Base-by-base conservation (phyloP, 1,140 invertebrate species). In the Musca domestica region DNA sequence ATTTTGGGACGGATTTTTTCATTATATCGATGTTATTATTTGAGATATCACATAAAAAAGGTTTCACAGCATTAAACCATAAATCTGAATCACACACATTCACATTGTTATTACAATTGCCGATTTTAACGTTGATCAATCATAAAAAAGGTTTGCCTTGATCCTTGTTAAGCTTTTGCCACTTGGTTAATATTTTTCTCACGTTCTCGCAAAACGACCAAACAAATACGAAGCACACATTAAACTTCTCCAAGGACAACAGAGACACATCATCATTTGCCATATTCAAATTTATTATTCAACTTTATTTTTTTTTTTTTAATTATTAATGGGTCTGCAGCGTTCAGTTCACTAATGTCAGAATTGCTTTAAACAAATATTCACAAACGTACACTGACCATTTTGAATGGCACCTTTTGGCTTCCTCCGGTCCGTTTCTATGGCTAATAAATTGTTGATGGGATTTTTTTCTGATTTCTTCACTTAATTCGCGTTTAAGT, bases 171-270 rank as follows among this genome's bases (percentile, higher is more conserved):
- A 46, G 20, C n/a, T 48, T 48, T 64, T 25, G 25, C 27, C 63
- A 48, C 25, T 64, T 49, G 22, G 10, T 14, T 48, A 64, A 46
- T 49, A 64, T 25, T 64, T 64, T 64, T 20, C 46, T 48, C 63
- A 64, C 63, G 46, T 17, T 41, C 10, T 41, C 12, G 34, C 34
- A 41, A 41, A 41, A 41, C 27, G 9, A 30, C 3, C 3, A 30
- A 30, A 30, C 9, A 30, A 30, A 30, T 30, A 3, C 27, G 9
- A 17, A 17, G 3, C 3, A 20, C 3, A 12, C 12, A 17, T 52
- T 52, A n/a, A n/a, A n/a, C n/a, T n/a, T n/a, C n/a, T 7, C 15
- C 19, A 22, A 22, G 51, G 19, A 22, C 51, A 20, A 3, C 51
- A 23, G 17, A 22, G 9, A 22, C 15, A 52, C 19, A 52, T 51